phyloP scores from a whole-genome alignment of 2,797 vertebrate genomes.

The Anguilla obscura region DNA sequence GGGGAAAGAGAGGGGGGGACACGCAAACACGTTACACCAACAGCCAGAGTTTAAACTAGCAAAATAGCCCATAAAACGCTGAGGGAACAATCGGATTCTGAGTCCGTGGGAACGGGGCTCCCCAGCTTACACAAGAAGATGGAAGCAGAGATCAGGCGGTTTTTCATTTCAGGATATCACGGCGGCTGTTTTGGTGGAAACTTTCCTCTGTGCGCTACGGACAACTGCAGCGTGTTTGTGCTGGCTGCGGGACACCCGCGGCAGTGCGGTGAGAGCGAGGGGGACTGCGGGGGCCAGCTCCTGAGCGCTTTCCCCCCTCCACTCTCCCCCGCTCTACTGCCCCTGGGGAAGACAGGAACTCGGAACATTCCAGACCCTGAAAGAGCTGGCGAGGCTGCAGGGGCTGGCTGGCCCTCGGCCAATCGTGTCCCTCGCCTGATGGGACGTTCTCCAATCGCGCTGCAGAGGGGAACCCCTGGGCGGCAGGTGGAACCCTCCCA shows the following conservation, averaged over 20 bases:
- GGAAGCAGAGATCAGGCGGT: neutral
- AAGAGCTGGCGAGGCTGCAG: conserved; percentile 41
- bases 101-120: neutral
- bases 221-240: conserved; percentile 14
- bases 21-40: neutral
- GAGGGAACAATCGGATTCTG: neutral
- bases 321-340: conserved; percentile 30
- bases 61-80: neutral
- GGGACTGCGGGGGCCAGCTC: conserved; percentile 20
- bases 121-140: neutral
- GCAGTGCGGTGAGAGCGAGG: neutral
- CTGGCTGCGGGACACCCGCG: conserved; percentile 19
- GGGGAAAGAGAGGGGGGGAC: neutral
- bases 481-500: conserved; percentile 45
- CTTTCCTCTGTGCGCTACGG: conserved; percentile 16
- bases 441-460: conserved; percentile 55
- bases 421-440: conserved; percentile 54
- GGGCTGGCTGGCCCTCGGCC: conserved; percentile 56
- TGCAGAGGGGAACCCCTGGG: conserved; percentile 45
- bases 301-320: conserved; percentile 5
- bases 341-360: conserved; percentile 40
- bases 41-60: neutral
- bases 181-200: conserved; percentile 21
- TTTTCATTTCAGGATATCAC: conserved; percentile 27
- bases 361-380: conserved; percentile 62